Percentiles rank a stretch among this genome's conserved stretches.
Evolutionary conservation across 2,888 invertebrate species (phyloP).

Genomic region (Cordilura impudica): DNA sequence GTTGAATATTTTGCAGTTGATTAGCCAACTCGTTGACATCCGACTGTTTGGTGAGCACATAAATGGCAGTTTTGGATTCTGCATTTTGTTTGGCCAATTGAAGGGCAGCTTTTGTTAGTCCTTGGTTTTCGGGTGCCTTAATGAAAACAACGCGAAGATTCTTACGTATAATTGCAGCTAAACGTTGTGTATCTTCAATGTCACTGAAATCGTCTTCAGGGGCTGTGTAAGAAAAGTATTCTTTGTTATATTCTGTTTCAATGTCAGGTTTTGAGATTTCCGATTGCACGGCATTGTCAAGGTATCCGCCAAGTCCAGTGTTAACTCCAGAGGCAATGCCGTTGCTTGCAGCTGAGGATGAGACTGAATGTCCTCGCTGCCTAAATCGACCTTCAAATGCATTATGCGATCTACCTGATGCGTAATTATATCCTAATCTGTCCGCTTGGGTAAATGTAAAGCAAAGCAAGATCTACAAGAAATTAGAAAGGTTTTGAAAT

Average conservation of each 20-base stretch:
- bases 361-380: conserved; percentile 8
- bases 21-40: conserved; percentile 68
- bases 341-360: not conserved
- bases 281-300: conserved; percentile 20
- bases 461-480: conserved; percentile 44
- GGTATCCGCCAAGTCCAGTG: conserved; percentile 23
- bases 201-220: conserved; percentile 71
- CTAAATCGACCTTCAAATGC: conserved; percentile 41
- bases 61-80: conserved; percentile 74
- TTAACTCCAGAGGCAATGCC: conserved; percentile 30
- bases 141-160: conserved; percentile 72
- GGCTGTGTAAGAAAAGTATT: conserved; percentile 70
- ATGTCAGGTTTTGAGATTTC: conserved; percentile 22
- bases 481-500: not conserved
- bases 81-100: conserved; percentile 69
- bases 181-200: conserved; percentile 62
- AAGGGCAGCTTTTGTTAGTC: conserved; percentile 69
- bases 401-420: conserved; percentile 49
- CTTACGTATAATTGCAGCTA: conserved; percentile 66
- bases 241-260: conserved; percentile 67
- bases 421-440: conserved; percentile 56
- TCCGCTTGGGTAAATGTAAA: conserved; percentile 51
- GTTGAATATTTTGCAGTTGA: conserved; percentile 67
- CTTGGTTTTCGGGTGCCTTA: conserved; percentile 72
- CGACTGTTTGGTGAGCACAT: conserved; percentile 73